Percentiles rank a stretch among this genome's conserved stretches.
phyloP scores from a whole-genome alignment of 2,888 invertebrate genomes.

The Stenoptilia bipunctidactyla region DNA sequence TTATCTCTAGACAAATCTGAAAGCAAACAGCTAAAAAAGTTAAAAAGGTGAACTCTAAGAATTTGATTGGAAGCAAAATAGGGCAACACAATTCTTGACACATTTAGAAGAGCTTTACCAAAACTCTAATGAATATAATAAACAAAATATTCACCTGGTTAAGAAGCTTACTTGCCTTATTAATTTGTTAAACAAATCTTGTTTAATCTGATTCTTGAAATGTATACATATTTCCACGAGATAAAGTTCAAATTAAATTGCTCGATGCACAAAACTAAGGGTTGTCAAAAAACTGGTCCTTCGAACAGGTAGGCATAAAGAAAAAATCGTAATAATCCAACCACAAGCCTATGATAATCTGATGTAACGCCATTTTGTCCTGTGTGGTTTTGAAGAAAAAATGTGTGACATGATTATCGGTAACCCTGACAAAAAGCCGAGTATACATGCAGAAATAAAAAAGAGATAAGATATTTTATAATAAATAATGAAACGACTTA shows the following conservation, averaged over 20 bases:
- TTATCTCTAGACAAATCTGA: too few species aligned
- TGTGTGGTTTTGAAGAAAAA: constrained; percentile 66
- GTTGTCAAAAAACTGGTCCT: constrained; percentile 33
- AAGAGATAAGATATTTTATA: too few species aligned
- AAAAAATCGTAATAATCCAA: constrained; percentile 68
- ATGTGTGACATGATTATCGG: constrained; percentile 69
- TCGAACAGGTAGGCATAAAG: constrained; percentile 54
- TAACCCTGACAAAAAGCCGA: constrained; percentile 27
- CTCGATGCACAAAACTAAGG: constrained; percentile 14
- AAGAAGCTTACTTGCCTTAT: constrained; percentile 66
- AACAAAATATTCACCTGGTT: constrained; percentile 65
- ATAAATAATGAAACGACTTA: too few species aligned
- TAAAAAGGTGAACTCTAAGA: too few species aligned
- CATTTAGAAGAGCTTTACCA: constrained; percentile 61
- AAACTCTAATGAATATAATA: constrained; percentile 67
- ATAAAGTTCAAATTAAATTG: constrained; percentile 25
- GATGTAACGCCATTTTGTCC: constrained; percentile 70
- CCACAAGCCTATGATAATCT: constrained; percentile 66
- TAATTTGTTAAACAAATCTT: constrained; percentile 42
- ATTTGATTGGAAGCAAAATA: constrained; percentile 26
- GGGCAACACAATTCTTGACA: constrained; percentile 17
- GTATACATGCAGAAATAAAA: constrained; percentile 27
- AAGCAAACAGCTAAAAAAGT: too few species aligned
- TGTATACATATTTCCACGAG: not conserved
- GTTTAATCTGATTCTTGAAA: constrained; percentile 17